Base-by-base conservation (phyloP, 2,113 vertebrate genomes). In the Platysternon megacephalum region DNA sequence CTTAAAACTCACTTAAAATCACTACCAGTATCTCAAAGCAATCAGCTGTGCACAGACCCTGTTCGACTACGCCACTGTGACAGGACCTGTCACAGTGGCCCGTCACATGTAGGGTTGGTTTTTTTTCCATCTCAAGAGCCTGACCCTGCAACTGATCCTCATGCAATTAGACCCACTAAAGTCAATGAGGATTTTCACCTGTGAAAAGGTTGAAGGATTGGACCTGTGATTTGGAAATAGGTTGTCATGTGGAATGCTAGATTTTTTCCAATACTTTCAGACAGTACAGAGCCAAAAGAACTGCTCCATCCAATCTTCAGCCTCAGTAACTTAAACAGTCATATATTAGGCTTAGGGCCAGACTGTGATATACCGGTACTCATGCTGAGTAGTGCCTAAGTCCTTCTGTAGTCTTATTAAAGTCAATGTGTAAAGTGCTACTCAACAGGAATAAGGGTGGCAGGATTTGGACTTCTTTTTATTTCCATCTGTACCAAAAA, bases 161-260 rank as follows among this genome's bases (percentile, higher is more conserved):
- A 76, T 26, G 42, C 21, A 76, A 26, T 26, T 44, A 44, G 88
- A n/a, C 11, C 39, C 85, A 89, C 44, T 51, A 82, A 86, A 74
- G 26, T 86, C 78, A 0, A 0, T 24, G 21, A 65, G 39, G 74
- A 85, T 52, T 51, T 68, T 39, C 65, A 92, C 51, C 13, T 51
- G 82, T 52, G 91, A 49, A 48, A 24, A 86, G 93, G 88, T 24
- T 79, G 94, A 61, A 93, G 87, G 55, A 91, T 56, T 95, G 35
- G 39, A 80, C 94, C 80, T 95, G 0, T 44, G 53, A 82, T 42
- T 35, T 13, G 5, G 32, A 90, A 28, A 80, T 44, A 84, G 3
- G 74, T 3, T 6, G 21, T 76, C 5, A 0, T 6, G 82, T 86
- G 80, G 82, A 92, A 86, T 24, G 39, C 72, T 26, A 26, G n/a